A percentile compares a stretch with the other conserved stretches of the same genome.
Evolutionary conservation across 2,113 vertebrate species (phyloP).

Genomic region (Pardalotus punctatus): DNA sequence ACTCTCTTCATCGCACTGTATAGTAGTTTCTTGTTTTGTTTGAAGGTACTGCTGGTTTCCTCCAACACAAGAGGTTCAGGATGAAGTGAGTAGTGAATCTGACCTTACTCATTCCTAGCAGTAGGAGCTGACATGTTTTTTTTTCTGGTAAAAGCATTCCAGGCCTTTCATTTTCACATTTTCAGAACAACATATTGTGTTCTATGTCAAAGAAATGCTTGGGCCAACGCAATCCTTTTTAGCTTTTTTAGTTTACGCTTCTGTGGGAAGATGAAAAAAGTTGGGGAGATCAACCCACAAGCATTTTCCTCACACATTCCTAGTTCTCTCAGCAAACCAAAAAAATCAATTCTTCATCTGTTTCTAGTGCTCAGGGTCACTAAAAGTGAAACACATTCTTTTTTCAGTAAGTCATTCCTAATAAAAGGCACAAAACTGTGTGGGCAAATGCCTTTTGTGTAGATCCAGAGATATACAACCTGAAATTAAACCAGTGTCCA

Average conservation of each 20-base stretch:
- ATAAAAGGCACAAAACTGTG: background rate
- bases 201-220: background rate
- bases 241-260: background rate
- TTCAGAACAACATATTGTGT: background rate
- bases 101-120: background rate
- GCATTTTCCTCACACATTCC: background rate
- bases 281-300: background rate
- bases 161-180: background rate
- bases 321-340: slow-evolving; percentile 2
- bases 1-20: background rate
- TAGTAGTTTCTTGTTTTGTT: background rate
- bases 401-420: background rate
- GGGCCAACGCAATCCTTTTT: background rate
- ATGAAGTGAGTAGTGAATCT: background rate
- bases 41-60: background rate
- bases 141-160: background rate
- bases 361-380: background rate
- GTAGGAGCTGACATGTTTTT: background rate
- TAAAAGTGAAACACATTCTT: slow-evolving; percentile 13
- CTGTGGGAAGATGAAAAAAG: slow-evolving; percentile 6
- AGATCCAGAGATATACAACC: background rate
- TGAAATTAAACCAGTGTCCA: background rate
- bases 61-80: background rate
- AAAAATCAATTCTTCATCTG: background rate
- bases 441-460: background rate